These are phyloP conservation scores for Pseudolaguvia tuberculata DNA, from an alignment of 2,113 vertebrate genomes.

Conservation along the genomic window DNA sequence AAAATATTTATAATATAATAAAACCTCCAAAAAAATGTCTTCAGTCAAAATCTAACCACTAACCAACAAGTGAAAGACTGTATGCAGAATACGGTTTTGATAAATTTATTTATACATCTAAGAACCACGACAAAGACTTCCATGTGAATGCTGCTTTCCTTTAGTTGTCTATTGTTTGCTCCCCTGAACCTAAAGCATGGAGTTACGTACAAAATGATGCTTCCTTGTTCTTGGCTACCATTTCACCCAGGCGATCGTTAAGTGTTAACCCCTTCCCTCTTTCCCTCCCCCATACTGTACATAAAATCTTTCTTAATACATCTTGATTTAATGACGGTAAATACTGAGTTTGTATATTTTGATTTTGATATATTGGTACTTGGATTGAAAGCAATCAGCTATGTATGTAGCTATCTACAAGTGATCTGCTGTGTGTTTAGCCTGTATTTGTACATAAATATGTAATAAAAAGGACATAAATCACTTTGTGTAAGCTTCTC, in stretches of 20 bases:
- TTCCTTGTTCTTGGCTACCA: constrained; percentile 67
- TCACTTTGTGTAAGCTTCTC: constrained; percentile 91
- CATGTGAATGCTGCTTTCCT: constrained; percentile 71
- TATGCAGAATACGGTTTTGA: constrained; percentile 64
- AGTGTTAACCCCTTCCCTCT: constrained; percentile 50
- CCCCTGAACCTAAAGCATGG: constrained; percentile 70
- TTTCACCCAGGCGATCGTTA: constrained; percentile 70
- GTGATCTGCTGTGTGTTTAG: constrained; percentile 97
- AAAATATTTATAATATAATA: not conserved
- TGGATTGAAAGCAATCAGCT: constrained; percentile 81
- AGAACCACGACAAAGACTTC: constrained; percentile 56
- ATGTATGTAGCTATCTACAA: constrained; percentile 89
- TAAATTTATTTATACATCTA: constrained; percentile 62
- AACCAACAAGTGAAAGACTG: constrained; percentile 60
- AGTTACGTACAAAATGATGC: constrained; percentile 72
- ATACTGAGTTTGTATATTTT: constrained; percentile 87
- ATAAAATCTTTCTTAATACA: constrained; percentile 86
- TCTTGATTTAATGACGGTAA: constrained; percentile 81
- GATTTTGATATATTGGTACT: constrained; percentile 87
- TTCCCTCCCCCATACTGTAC: constrained; percentile 66
- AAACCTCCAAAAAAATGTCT: not conserved
- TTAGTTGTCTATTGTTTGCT: constrained; percentile 76
- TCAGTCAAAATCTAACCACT: constrained; percentile 40
- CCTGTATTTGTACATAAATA: constrained; percentile 96
- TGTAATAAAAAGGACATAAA: constrained; percentile 87